Percentiles rank a stretch among this genome's conserved stretches.
These are phyloP conservation scores for Holotrichia oblita DNA, from an alignment of 1,140 invertebrate species.

Conservation along the genomic window DNA sequence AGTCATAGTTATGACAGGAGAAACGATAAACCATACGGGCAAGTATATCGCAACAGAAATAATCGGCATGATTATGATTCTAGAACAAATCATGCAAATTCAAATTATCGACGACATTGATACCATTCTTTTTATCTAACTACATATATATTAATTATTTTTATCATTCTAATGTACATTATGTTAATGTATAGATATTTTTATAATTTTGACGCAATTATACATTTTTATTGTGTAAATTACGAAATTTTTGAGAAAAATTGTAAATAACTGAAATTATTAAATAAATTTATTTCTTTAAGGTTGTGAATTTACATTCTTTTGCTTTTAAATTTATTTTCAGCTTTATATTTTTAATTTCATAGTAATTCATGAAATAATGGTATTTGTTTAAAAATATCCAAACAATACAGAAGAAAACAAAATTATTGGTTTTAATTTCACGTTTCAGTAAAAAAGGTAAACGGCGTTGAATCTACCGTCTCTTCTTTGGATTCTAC, in stretches of 20 bases:
- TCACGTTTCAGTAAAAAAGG: constrained; percentile 1
- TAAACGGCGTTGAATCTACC: constrained; percentile 3
- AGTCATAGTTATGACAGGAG: constrained; percentile 29
- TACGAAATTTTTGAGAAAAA: constrained; percentile 11
- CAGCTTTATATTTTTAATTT: not conserved
- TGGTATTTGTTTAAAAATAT: not conserved
- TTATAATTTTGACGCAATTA: not conserved
- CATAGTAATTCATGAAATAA: not conserved
- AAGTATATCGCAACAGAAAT: constrained; percentile 19
- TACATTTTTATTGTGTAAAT: not conserved
- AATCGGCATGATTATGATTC: constrained; percentile 24
- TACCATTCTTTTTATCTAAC: not conserved
- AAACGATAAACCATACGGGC: constrained; percentile 37
- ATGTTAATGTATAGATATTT: constrained; percentile 1
- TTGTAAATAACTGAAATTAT: constrained; percentile 8
- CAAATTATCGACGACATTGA: not conserved
- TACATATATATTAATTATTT: not conserved
- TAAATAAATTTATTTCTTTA: constrained; percentile 19
- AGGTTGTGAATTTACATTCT: not conserved
- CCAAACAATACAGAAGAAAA: not conserved
- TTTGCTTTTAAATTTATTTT: not conserved
- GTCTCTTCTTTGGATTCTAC: not conserved
- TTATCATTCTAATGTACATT: not conserved
- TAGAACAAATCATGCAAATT: constrained; percentile 12
- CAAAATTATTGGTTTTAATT: not conserved